Evolutionary conservation across 2,113 vertebrate species (phyloP).

Genomic region (Strix uralensis): DNA sequence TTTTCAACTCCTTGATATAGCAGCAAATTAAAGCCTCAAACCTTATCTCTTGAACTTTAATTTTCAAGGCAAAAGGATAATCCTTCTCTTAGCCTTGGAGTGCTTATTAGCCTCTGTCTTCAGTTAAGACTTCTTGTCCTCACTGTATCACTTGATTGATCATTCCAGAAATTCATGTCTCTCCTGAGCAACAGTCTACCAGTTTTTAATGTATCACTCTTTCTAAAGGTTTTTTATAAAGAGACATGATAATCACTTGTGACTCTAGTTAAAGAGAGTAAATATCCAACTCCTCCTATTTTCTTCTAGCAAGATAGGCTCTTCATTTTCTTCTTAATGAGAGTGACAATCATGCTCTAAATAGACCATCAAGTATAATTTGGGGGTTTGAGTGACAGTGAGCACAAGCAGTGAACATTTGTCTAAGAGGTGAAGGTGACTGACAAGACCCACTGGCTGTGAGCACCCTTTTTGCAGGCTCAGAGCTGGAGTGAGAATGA

Average conservation of each 20-base stretch:
- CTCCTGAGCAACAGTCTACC: background rate
- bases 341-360: background rate
- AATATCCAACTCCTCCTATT: background rate
- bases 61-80: background rate
- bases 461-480: background rate
- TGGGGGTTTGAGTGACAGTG: background rate
- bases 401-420: background rate
- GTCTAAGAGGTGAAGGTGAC: background rate
- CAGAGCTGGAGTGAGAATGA: background rate
- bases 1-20: background rate
- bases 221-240: background rate
- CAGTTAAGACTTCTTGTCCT: background rate
- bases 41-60: background rate
- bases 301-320: background rate
- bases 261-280: background rate
- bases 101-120: background rate
- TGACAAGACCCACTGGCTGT: background rate
- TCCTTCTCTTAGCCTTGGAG: background rate
- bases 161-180: background rate
- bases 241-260: background rate
- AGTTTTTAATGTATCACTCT: background rate
- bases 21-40: background rate
- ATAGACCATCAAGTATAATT: background rate
- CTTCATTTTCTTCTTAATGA: background rate
- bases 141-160: background rate